phyloP scores from a whole-genome alignment of 2,113 vertebrate species.

The Dryoscopus gambensis region DNA sequence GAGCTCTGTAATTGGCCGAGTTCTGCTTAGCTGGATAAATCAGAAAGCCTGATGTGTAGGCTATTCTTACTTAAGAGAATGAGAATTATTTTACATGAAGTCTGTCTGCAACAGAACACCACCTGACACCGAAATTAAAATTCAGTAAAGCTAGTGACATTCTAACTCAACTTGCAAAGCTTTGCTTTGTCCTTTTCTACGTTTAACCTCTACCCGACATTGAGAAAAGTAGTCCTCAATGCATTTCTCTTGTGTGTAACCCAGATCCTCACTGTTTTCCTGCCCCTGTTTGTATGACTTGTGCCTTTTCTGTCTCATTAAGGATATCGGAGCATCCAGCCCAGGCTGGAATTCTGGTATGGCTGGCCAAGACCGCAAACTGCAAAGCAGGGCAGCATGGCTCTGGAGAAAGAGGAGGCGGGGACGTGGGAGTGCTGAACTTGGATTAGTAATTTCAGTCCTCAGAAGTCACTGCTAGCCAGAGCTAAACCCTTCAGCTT shows the following conservation, averaged over 20 bases:
- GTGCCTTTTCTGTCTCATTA: background rate
- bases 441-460: background rate
- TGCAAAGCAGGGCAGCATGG: background rate
- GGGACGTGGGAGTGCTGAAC: background rate
- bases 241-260: background rate
- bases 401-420: background rate
- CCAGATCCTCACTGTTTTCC: background rate
- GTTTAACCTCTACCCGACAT: background rate
- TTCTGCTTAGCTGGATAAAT: background rate
- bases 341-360: background rate
- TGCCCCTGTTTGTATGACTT: background rate
- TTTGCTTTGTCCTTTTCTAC: background rate
- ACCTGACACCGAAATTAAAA: background rate
- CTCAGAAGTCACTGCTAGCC: background rate
- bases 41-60: background rate
- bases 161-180: background rate
- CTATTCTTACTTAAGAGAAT: background rate
- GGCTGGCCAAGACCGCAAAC: background rate
- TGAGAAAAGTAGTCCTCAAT: background rate
- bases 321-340: background rate
- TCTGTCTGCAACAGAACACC: background rate
- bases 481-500: background rate
- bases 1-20: background rate
- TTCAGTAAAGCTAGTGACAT: background rate
- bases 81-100: background rate